Percentiles rank a stretch among this genome's conserved stretches.
phyloP scores from a whole-genome alignment of 2,113 vertebrate species.

The Cyprinodon tularosa region DNA sequence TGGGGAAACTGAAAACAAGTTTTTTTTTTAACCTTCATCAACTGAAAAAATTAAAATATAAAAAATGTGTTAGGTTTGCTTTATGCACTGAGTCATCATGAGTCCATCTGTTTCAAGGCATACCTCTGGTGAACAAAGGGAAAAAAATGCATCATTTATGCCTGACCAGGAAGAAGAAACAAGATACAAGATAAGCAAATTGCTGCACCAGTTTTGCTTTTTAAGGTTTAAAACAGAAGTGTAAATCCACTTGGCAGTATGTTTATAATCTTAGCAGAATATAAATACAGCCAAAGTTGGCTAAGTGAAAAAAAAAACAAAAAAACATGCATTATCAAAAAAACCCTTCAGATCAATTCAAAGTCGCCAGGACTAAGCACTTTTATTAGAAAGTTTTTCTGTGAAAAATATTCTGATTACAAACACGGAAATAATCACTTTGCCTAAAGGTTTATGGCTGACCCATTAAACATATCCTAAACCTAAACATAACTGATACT shows the following conservation, averaged over 20 bases:
- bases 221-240: constrained; percentile 50
- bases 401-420: constrained; percentile 51
- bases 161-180: constrained; percentile 20
- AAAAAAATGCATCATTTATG: constrained; percentile 17
- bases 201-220: constrained; percentile 56
- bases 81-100: constrained; percentile 21
- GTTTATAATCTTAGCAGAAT: constrained; percentile 67
- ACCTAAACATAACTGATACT: constrained; percentile 52
- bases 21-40: neutral
- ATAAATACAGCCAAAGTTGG: constrained; percentile 70
- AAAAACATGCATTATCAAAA: constrained; percentile 72
- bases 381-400: constrained; percentile 51
- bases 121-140: constrained; percentile 53
- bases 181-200: constrained; percentile 19
- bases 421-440: constrained; percentile 16
- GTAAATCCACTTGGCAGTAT: constrained; percentile 76
- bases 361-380: constrained; percentile 49
- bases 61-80: neutral
- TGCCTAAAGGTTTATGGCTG: constrained; percentile 21
- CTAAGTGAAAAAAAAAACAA: constrained; percentile 68
- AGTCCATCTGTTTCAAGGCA: constrained; percentile 45
- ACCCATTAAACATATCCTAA: neutral
- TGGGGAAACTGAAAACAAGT: constrained; percentile 34
- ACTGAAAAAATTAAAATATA: neutral
- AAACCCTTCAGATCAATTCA: constrained; percentile 57